Evolutionary conservation across 1,140 invertebrate genomes (phyloP).

Genomic region (Carcinoscorpius rotundicauda): DNA sequence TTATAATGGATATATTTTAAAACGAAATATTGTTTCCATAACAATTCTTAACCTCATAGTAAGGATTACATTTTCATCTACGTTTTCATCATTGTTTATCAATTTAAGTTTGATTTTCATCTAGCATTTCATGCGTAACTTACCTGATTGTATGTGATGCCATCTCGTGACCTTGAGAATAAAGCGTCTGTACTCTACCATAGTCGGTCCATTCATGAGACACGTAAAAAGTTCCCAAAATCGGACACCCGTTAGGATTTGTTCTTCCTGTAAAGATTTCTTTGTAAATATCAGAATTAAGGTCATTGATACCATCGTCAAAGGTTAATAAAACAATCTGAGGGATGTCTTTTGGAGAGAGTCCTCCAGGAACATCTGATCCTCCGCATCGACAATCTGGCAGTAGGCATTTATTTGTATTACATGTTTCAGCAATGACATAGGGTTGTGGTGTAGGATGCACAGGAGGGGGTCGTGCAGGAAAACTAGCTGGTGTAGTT

Average conservation of each 20-base stretch:
- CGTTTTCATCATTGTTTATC: too few species aligned
- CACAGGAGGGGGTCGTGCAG: background rate
- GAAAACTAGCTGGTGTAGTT: background rate
- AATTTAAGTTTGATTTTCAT: background rate
- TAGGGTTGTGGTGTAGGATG: background rate
- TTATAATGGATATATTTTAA: too few species aligned
- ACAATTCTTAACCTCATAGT: too few species aligned
- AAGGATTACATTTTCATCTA: background rate
- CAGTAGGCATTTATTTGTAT: constrained; percentile 69
- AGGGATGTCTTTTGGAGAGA: constrained; percentile 19
- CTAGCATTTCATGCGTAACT: constrained; percentile 5
- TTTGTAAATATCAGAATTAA: constrained; percentile 27
- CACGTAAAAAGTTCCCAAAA: constrained; percentile 40
- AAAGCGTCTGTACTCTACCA: constrained; percentile 34
- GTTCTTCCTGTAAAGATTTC: constrained; percentile 27
- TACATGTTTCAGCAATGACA: constrained; percentile 39
- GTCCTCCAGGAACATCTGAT: constrained; percentile 58
- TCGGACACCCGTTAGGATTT: constrained; percentile 39
- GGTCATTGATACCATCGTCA: constrained; percentile 30
- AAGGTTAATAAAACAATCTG: constrained; percentile 30
- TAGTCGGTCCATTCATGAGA: constrained; percentile 41
- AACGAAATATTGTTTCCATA: too few species aligned
- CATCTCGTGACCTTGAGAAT: constrained; percentile 37
- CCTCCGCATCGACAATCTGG: constrained; percentile 82
- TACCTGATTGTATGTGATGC: constrained; percentile 37